Evolutionary conservation across 2,113 vertebrate species (phyloP), one percentile per base, ranked within the genome.

Genomic region (Anseranas semipalmata): DNA sequence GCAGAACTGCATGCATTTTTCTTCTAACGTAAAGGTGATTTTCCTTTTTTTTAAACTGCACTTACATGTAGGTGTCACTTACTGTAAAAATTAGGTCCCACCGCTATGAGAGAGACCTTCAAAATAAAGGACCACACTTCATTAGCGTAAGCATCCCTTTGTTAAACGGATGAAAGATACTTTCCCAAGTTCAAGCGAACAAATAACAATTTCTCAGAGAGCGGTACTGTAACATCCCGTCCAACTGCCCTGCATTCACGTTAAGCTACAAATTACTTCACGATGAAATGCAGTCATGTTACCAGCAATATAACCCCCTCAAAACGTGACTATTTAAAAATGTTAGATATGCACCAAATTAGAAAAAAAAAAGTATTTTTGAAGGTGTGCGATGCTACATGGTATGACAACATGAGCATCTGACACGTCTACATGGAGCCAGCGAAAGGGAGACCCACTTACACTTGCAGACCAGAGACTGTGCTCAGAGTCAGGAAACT

Each of bases 391-490:
- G 48, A 7, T 10, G 37, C 58, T 65, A 14, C n/a, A 8, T 1
- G 25, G 41, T 58, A 25, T 70, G 55, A 41, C 0, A 0, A 63
- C 18, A 10, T 4, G 10, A 12, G 30, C 1, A 17, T 52, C 48
- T 3, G 1, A 39, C 21, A 56, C 16, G 6, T 52, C 79, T 0
- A 0, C 1, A 0, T 1, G 19, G n/a, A 18, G 15, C 21, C 50
- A 45, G 12, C 6, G 32, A 37, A 48, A 76, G 11, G 39, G 55
- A 67, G 9, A 87, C 2, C 1, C 1, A 1, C 12, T 56, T 13
- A 35, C 5, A 6, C 22, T 13, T 74, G 62, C 6, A 3, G 25
- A 63, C 46, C 30, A 27, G 66, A 85, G 63, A 52, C 8, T 4
- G 11, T 0, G 7, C 18, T n/a, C 33, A 8, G 56, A 77, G 14